Evolutionary conservation across 2,888 invertebrate genomes (phyloP), one percentile per base, ranked within the genome.

Genomic region (Melinaea menophilus): DNA sequence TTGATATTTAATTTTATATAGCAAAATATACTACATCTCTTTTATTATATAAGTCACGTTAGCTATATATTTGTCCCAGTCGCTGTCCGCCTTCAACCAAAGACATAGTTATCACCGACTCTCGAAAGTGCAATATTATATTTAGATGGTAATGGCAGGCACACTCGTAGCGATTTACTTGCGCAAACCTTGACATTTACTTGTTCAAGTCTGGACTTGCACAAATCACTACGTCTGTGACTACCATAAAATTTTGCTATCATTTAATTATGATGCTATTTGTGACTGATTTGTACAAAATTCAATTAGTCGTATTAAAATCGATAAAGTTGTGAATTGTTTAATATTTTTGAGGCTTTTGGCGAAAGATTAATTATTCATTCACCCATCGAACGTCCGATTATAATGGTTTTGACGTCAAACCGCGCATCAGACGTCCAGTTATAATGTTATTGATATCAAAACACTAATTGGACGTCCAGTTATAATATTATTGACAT

Each of bases 361-460:
- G 51, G 51, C 51, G 51, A 51, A 41, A 41, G 41, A 41, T 41
- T 41, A 41, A 9, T 41, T 11, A 22, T 22, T 22, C 22, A 22
- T 22, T 22, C 22, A 22, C 22, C 22, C 22, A 22, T 22, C 22
- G 22, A 22, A 22, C 22, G 22, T 46, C 46, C 46, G 46, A 46
- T 12, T 22, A 22, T 22, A 22, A 22, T 22, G 13, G 22, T 33
- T 54, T 31, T 31, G 12, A 11, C 34, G 33, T 57, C 35, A 58
- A 35, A 61, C 46, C 51, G 47, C 46, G 55, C 62, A 72, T 7
- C 9, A 9, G 31, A 31, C 51, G 51, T 51, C 51, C 51, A 31
- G 12, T 33, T 33, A 56, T 31, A 22, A 22, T 22, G 22, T 0
- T 22, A 1, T 22, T 22, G 22, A 22, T 1, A 22, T 1, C 22